phyloP scores from a whole-genome alignment of 2,113 vertebrate species.

The Psophia crepitans region DNA sequence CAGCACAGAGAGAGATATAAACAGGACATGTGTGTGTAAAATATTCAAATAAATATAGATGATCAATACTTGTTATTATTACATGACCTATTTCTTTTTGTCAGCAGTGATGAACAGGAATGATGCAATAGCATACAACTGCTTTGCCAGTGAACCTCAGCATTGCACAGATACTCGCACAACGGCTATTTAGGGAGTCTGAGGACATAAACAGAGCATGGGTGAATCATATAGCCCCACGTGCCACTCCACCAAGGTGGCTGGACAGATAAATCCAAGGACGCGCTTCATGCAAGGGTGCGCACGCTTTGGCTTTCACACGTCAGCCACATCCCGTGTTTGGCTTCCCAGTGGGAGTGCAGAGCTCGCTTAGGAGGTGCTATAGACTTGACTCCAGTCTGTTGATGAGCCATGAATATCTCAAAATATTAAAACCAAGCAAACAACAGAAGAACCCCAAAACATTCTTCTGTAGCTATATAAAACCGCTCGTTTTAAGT shows the following conservation, averaged over 20 bases:
- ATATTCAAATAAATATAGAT: neutral
- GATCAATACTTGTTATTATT: neutral
- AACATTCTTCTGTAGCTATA: neutral
- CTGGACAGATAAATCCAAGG: neutral
- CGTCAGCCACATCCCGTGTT: accelerated
- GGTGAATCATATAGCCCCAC: neutral
- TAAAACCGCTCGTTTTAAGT: neutral
- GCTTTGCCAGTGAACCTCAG: neutral
- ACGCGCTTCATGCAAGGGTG: neutral
- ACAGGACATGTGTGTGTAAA: neutral
- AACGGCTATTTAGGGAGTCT: neutral
- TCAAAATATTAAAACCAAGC: neutral
- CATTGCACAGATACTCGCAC: neutral
- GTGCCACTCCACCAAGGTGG: neutral
- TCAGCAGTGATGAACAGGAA: neutral
- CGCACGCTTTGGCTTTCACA: accelerated
- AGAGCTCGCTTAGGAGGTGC: neutral
- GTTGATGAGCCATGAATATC: neutral
- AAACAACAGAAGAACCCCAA: accelerated
- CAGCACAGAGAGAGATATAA: neutral
- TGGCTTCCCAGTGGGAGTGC: neutral
- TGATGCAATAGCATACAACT: neutral
- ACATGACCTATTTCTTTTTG: neutral
- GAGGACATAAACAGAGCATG: neutral
- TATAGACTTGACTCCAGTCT: neutral